Conservation (phyloP, 2,797 vertebrate genomes). For the Chloroceryle amazona region DNA sequence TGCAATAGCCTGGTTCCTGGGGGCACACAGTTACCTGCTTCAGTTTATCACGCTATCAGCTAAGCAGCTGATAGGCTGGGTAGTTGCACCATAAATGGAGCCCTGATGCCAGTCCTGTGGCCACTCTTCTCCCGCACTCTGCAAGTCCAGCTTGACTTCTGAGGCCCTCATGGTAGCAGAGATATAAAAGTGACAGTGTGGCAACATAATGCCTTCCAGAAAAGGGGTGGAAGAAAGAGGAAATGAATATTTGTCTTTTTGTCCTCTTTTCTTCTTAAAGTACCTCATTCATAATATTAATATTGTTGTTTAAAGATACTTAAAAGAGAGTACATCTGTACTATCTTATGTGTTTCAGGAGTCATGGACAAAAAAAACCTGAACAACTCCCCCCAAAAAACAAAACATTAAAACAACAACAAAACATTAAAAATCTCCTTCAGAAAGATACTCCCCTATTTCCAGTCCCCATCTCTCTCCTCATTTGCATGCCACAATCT, state of each 20-base stretch:
- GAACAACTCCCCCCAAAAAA: too few species aligned
- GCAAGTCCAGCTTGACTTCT: not conserved
- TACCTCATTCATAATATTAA: not conserved
- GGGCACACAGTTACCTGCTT: not conserved
- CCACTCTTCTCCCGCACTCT: not conserved
- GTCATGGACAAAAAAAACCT: too few species aligned
- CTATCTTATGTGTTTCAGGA: not conserved
- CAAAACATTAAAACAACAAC: too few species aligned
- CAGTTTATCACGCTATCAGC: not conserved
- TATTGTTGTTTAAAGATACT: not conserved
- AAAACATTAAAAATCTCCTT: not conserved
- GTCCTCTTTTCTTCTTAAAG: not conserved
- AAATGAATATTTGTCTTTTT: not conserved
- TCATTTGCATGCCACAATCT: not conserved
- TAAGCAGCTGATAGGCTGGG: not conserved
- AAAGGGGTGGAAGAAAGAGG: not conserved
- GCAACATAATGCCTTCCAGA: not conserved
- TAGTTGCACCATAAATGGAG: rapidly evolving
- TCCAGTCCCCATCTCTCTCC: not conserved
- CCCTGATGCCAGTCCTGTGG: rapidly evolving
- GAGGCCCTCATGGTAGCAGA: not conserved
- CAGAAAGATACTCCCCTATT: not conserved
- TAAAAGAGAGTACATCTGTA: not conserved
- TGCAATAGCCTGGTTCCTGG: not conserved
- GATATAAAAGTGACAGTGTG: rapidly evolving